Evolutionary conservation across 1,140 invertebrate species (phyloP), one percentile per base, ranked within the genome.

Genomic region (Procambarus virginalis): DNA sequence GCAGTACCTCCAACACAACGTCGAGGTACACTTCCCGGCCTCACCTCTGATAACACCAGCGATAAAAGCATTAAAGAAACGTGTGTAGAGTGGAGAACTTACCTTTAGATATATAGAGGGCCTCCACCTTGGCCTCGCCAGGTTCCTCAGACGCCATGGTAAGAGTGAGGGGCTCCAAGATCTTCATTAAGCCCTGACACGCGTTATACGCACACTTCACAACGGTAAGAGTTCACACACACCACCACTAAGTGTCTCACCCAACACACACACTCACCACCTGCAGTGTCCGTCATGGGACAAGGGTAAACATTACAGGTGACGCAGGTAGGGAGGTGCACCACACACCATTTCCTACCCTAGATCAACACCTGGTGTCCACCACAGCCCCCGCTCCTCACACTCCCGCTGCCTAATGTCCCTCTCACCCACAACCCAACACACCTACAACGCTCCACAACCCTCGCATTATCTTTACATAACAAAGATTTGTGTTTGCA

Each of bases 111-210:
- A 73, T 73, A 34, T 34, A 73, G n/a, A 73, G 68, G n/a, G 68
- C n/a, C 68, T 73, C 68, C 68, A 73, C 34, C n/a, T 73, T 73
- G 10, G 22, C 68, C 10, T 73, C n/a, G 0, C n/a, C 68, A 34
- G 68, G 68, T 73, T 73, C 68, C 68, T 73, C 68, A n/a, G 68
- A 73, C 68, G 68, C 8, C 68, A 73, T 73, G n/a, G 68, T 73
- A 34, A 73, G n/a, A 8, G n/a, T 6, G 14, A 73, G n/a, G 5
- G 68, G 68, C 68, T 73, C 68, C 68, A 73, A 34, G 68, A 73
- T 73, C 68, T 73, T 73, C 68, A 73, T 73, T 34, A 73, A 73
- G 68, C n/a, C 45, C 68, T 73, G 17, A 14, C n/a, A 73, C n/a
- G 5, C n/a, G 68, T 6, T 73, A n/a, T 0, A 34, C 22, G 68